Evolutionary conservation across 1,140 invertebrate genomes (phyloP), one percentile per base, ranked within the genome.

Genomic region (Campoletis sonorensis): DNA sequence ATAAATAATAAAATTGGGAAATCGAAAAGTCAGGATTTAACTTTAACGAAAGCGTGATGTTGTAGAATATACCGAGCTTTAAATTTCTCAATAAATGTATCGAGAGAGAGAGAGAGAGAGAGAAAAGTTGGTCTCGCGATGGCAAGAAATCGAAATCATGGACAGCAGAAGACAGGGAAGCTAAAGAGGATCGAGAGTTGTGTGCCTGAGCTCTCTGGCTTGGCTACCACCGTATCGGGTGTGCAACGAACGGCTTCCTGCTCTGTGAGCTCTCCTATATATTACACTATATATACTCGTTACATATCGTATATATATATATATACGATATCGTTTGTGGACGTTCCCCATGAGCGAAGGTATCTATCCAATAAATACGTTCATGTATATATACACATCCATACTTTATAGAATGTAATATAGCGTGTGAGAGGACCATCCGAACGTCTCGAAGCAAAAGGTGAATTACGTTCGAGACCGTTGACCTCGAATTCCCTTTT

Each of bases 221-320:
- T 51, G 11, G n/a, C 16, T 70, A 33, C 67, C 49, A 54, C 72
- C 72, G 45, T 75, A 75, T 75, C 72, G 72, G 72, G 72, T 75
- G 72, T 75, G 72, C 72, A 75, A 75, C 72, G 72, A 75, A 75
- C 72, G 72, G 72, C 72, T 75, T 75, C 72, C 72, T 75, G 72
- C 67, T 70, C 27, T 21, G 30, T 70, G 67, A 70, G 49, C 72
- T 54, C 23, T 21, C 51, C 45, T 75, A 49, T 49, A 72, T 18
- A 27, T 75, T 16, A 64, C 23, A 5, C 21, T 54, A 49, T 75
- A 49, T 75, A 49, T 51, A 54, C 49, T 75, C 45, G 72, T 64
- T 26, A 64, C 61, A 75, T 27, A 21, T 11, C n/a, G 16, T 49
- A 45, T 21, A 23, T 72, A 21, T 72, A 72, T 72, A 72, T 40